Evolutionary conservation across 2,797 vertebrate species (phyloP).

Genomic region (Xyrichtys novacula): DNA sequence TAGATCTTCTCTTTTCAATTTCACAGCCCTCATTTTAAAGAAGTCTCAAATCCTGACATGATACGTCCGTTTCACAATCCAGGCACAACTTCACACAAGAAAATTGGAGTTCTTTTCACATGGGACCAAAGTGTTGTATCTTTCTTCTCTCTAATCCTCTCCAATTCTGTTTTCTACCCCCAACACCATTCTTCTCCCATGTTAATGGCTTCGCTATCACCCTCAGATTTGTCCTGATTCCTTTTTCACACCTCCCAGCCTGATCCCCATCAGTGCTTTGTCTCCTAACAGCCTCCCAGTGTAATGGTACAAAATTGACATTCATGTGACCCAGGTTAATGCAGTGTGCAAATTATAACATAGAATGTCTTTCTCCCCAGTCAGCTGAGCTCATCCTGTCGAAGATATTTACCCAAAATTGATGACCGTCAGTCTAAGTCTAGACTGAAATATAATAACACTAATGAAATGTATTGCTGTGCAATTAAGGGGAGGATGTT

Average conservation of each 20-base stretch:
- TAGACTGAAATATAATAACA: background rate
- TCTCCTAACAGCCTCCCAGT: constrained; percentile 75
- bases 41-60: constrained; percentile 1
- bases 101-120: constrained; percentile 26
- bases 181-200: constrained; percentile 16
- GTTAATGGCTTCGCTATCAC: constrained; percentile 24
- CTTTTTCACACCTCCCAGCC: constrained; percentile 16
- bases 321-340: constrained; percentile 92
- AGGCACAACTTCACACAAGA: constrained; percentile 11
- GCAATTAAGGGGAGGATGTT: no score
- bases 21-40: background rate
- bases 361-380: background rate
- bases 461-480: background rate
- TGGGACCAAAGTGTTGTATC: constrained; percentile 9
- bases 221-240: constrained; percentile 4
- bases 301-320: constrained; percentile 91
- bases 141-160: constrained; percentile 35
- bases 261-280: background rate
- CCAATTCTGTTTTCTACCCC: constrained; percentile 23
- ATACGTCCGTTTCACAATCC: background rate
- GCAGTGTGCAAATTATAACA: constrained; percentile 76
- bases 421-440: background rate
- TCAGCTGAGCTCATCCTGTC: background rate
- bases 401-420: background rate
- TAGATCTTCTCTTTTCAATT: constrained; percentile 30